Percentiles rank a stretch among this genome's conserved stretches.
phyloP scores from a whole-genome alignment of 2,113 vertebrate species.

The Lampris incognitus region DNA sequence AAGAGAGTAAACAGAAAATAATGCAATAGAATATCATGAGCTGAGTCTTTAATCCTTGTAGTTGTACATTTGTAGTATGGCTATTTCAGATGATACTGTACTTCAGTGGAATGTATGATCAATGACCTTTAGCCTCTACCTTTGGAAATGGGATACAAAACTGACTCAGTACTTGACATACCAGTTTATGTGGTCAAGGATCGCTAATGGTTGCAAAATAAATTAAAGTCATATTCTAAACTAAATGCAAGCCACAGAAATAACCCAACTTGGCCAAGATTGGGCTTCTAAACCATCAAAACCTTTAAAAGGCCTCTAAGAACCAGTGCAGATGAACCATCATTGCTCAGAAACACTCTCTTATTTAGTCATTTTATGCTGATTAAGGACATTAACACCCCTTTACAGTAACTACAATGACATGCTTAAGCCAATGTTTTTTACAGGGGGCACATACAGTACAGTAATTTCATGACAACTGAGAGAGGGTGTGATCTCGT shows the following conservation, averaged over 20 bases:
- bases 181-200: slow-evolving; percentile 32
- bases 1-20: slow-evolving; percentile 24
- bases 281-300: slow-evolving; percentile 1
- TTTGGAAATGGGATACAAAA: slow-evolving; percentile 17
- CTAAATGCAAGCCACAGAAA: not conserved
- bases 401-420: not conserved
- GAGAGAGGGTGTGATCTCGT: slow-evolving; percentile 13
- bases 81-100: not conserved
- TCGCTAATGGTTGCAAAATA: slow-evolving; percentile 29
- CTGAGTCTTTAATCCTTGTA: not conserved
- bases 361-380: slow-evolving; percentile 26
- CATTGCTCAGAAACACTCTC: not conserved
- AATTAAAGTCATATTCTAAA: slow-evolving; percentile 25
- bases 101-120: slow-evolving; percentile 7
- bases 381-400: slow-evolving; percentile 1
- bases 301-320: not conserved
- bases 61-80: not conserved
- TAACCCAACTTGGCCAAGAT: not conserved
- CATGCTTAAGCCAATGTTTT: slow-evolving; percentile 11
- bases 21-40: not conserved
- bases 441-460: not conserved
- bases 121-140: slow-evolving; percentile 2
- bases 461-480: not conserved
- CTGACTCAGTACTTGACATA: slow-evolving; percentile 39
- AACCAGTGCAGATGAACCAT: not conserved